Conservation (phyloP, 2,797 vertebrate genomes). For the Neomorphus geoffroyi region DNA sequence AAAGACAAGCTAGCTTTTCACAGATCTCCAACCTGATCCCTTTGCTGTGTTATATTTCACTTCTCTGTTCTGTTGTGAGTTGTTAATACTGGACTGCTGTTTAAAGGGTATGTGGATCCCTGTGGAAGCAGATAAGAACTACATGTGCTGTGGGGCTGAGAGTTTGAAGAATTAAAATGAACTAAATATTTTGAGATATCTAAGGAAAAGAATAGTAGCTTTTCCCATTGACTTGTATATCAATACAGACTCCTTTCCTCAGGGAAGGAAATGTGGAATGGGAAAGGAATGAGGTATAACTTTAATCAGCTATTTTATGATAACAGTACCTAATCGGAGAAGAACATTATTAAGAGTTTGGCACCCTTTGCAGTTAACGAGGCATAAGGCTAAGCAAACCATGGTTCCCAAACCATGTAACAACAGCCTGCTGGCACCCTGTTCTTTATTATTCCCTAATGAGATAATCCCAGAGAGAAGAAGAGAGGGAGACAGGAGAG, state of each 20-base stretch:
- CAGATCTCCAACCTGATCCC: background rate
- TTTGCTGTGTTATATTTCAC: background rate
- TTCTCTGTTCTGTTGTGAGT: background rate
- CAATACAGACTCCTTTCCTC: background rate
- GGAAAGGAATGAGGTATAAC: background rate
- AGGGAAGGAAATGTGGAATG: background rate
- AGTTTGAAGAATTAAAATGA: background rate
- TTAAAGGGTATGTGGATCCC: background rate
- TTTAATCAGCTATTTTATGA: background rate
- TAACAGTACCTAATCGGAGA: background rate
- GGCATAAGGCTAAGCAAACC: background rate
- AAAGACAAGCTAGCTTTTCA: background rate
- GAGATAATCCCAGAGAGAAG: background rate
- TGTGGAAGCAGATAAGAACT: background rate
- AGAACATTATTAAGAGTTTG: background rate
- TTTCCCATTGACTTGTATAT: background rate
- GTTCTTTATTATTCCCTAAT: background rate
- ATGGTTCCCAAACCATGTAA: background rate
- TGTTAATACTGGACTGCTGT: background rate
- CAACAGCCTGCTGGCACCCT: slow-evolving; percentile 2
- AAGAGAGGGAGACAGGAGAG: background rate
- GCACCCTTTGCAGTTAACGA: background rate
- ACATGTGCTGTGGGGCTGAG: background rate
- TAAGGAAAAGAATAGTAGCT: background rate
- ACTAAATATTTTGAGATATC: background rate